phyloP scores from a whole-genome alignment of 2,888 invertebrate genomes.

The Cartodere bifasciata region DNA sequence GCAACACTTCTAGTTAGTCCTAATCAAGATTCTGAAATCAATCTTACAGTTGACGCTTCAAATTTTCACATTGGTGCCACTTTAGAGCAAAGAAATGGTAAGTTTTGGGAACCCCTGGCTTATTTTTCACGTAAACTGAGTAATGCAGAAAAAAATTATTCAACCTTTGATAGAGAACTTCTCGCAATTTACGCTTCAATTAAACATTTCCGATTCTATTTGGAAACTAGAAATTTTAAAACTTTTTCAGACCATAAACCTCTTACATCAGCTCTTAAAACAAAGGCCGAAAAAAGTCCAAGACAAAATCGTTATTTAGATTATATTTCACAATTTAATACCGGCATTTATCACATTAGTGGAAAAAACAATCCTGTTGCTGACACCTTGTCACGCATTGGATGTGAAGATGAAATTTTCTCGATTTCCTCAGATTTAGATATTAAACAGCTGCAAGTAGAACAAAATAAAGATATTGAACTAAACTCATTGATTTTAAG shows the following conservation, averaged over 20 bases:
- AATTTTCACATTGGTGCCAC: no score
- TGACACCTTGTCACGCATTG: slow-evolving; percentile 20
- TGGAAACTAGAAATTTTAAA: slow-evolving; percentile 22
- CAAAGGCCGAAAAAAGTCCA: slow-evolving; percentile 22
- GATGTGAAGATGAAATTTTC: slow-evolving; percentile 12
- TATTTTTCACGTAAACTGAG: no score
- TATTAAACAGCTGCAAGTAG: slow-evolving; percentile 11
- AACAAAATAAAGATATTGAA: slow-evolving; percentile 23
- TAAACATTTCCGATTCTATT: slow-evolving; percentile 23
- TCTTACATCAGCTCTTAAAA: slow-evolving; percentile 22
- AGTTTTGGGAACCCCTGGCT: no score
- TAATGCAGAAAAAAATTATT: no score
- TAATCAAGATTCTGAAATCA: no score
- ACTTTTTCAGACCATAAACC: slow-evolving; percentile 26
- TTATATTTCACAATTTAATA: slow-evolving; percentile 27
- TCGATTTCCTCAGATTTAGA: slow-evolving; percentile 8
- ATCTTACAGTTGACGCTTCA: no score
- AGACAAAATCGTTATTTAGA: slow-evolving; percentile 26
- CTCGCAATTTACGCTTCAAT: slow-evolving; percentile 25
- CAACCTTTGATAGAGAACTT: no score
- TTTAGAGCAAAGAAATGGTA: background rate
- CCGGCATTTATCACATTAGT: slow-evolving; percentile 24
- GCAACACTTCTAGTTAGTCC: no score
- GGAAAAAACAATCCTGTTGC: slow-evolving; percentile 26
- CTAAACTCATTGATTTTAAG: no score